Evolutionary conservation across 2,888 invertebrate species (phyloP).

Genomic region (Hirtodrosophila histrioides): DNA sequence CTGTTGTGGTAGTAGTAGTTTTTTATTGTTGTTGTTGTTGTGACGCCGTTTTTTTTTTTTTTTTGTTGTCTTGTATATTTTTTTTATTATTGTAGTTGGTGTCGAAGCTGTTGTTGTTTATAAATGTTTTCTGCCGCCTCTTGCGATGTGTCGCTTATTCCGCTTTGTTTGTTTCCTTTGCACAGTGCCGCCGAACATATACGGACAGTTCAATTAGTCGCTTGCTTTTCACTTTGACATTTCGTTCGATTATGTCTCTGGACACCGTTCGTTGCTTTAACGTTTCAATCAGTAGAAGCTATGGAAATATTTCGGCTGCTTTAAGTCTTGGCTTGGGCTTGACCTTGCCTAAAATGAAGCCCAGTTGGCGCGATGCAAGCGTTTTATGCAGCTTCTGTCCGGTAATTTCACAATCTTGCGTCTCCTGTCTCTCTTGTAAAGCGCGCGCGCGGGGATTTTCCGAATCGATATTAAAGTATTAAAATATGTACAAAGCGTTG

Average conservation of each 20-base stretch:
- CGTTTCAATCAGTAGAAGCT: background rate
- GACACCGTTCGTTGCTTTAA: background rate
- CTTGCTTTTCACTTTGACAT: constrained; percentile 62
- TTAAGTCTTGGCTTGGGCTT: constrained; percentile 7
- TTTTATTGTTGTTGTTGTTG: constrained; percentile 18
- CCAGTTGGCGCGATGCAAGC: constrained; percentile 26
- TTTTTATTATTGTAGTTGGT: constrained; percentile 43
- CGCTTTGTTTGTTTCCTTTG: constrained; percentile 72
- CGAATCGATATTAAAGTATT: constrained; percentile 17
- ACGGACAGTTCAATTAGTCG: constrained; percentile 56
- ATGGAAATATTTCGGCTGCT: background rate
- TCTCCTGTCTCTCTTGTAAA: constrained; percentile 8
- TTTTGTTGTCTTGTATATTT: constrained; percentile 37
- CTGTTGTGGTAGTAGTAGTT: constrained; percentile 18
- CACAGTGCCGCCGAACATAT: constrained; percentile 43
- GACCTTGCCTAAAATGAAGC: constrained; percentile 47
- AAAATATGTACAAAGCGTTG: constrained; percentile 28
- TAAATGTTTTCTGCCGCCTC: constrained; percentile 54
- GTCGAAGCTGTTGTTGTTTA: constrained; percentile 41
- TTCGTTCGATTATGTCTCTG: constrained; percentile 14
- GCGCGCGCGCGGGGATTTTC: constrained; percentile 50
- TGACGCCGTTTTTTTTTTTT: constrained; percentile 14
- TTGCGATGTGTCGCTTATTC: constrained; percentile 56
- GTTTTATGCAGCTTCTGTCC: constrained; percentile 39
- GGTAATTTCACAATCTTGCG: constrained; percentile 33